phyloP scores from a whole-genome alignment of 1,140 invertebrate genomes.

The Brachionus manjavacas region DNA sequence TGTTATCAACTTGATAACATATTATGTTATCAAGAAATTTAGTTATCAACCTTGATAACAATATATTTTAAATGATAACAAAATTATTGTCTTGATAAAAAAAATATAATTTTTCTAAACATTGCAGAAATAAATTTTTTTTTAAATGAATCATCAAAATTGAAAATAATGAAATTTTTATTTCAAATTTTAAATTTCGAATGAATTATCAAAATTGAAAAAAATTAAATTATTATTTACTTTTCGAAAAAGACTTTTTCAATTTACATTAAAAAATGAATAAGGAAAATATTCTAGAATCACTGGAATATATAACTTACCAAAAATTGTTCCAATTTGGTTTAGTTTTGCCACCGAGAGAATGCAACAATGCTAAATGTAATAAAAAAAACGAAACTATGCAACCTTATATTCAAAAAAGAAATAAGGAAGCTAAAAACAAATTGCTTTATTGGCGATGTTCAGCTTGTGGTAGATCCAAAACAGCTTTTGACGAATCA shows the following conservation, averaged over 20 bases:
- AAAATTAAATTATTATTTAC: background rate
- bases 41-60: background rate
- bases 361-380: background rate
- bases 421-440: background rate
- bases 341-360: background rate
- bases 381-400: background rate
- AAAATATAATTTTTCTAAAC: too few species aligned
- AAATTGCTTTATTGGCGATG: background rate
- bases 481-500: conserved; percentile 12
- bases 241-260: background rate
- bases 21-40: background rate
- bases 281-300: background rate
- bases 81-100: too few species aligned
- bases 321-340: background rate
- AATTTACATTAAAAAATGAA: background rate
- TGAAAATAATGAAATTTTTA: too few species aligned
- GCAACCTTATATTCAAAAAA: background rate
- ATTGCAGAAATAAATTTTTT: too few species aligned
- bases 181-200: too few species aligned
- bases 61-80: too few species aligned
- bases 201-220: background rate
- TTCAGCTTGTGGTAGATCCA: background rate
- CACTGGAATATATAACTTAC: background rate
- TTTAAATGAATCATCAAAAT: too few species aligned
- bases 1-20: background rate